Evolutionary conservation across 2,797 vertebrate genomes (phyloP).

Genomic region (Lepus townsendii): DNA sequence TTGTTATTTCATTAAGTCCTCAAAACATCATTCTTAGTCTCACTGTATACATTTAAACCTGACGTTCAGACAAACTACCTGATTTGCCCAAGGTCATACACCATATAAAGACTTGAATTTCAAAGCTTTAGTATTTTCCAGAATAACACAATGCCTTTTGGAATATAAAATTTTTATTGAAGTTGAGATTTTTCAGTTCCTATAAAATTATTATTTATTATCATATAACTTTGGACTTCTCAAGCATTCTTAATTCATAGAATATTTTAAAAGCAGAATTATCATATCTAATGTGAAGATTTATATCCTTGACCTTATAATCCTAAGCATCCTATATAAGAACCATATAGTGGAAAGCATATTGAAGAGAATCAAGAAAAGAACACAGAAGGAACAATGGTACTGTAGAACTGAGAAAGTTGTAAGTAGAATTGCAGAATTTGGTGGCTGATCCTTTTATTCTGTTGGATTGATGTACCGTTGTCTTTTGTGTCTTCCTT

Average conservation of each 20-base stretch:
- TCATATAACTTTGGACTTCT: neutral
- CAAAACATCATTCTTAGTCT: neutral
- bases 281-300: neutral
- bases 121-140: neutral
- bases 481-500: neutral
- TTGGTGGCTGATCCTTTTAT: neutral
- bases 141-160: neutral
- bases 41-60: constrained; percentile 42
- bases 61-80: neutral
- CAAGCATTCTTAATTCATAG: neutral
- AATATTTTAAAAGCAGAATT: constrained; percentile 21
- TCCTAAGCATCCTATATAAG: neutral
- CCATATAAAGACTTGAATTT: neutral
- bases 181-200: constrained; percentile 40
- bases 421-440: neutral
- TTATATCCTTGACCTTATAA: neutral
- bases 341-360: neutral
- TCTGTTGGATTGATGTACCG: neutral
- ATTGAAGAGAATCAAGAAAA: neutral
- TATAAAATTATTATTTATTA: neutral
- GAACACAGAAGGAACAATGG: neutral
- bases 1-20: constrained; percentile 51
- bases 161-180: constrained; percentile 26
- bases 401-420: neutral
- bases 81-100: neutral